These are phyloP conservation scores for Heliornis fulica DNA, from an alignment of 2,113 vertebrate genomes.

Conservation along the genomic window DNA sequence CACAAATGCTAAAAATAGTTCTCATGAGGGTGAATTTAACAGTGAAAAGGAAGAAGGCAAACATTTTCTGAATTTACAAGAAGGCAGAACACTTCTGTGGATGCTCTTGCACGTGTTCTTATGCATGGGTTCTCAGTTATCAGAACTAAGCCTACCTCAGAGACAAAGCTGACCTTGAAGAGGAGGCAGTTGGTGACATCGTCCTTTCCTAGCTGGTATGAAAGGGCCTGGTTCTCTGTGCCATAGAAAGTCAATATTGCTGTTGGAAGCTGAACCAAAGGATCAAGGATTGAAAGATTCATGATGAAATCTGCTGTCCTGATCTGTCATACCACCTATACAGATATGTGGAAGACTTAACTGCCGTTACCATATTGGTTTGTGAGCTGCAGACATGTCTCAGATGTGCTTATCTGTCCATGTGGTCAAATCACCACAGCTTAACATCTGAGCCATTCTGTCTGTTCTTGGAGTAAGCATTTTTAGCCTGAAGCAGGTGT, in stretches of 20 bases:
- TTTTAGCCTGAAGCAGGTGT: conserved; percentile 57
- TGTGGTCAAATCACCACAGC: not conserved
- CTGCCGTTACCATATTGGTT: not conserved
- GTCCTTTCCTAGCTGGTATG: not conserved
- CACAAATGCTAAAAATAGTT: not conserved
- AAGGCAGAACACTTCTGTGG: not conserved
- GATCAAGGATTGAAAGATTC: not conserved
- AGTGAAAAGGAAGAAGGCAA: not conserved
- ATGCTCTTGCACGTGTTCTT: not conserved
- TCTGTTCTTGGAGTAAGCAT: not conserved
- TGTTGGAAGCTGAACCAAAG: not conserved
- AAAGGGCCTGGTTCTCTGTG: not conserved
- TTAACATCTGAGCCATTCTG: conserved; percentile 8
- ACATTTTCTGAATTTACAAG: not conserved
- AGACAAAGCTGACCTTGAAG: not conserved
- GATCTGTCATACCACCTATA: not conserved
- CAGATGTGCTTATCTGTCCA: not conserved
- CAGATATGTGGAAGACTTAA: not conserved
- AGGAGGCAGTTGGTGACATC: not conserved
- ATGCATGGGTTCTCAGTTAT: not conserved
- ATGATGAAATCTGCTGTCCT: not conserved
- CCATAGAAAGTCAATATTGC: not conserved
- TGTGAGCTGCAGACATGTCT: not conserved
- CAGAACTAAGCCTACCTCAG: not conserved
- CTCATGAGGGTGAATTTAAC: not conserved